Evolutionary conservation across 2,113 vertebrate genomes (phyloP), one percentile per base, ranked within the genome.

Genomic region (Pandion haliaetus): DNA sequence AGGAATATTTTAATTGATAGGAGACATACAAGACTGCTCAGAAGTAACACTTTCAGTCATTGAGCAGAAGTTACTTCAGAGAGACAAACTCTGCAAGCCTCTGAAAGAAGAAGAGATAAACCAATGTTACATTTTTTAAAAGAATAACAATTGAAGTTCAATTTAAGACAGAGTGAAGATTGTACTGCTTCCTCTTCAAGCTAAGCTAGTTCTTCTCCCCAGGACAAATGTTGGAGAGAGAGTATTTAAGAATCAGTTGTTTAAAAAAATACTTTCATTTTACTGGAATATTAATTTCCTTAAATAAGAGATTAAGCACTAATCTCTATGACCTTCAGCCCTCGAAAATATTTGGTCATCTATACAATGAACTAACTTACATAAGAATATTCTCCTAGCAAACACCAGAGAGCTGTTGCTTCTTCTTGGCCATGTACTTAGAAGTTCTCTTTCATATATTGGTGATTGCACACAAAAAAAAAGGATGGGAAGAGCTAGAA

Each of bases 191-290:
- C 7, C 9, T 63, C 8, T 63, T 83, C 47, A 87, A 58, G 12
- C 2, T 36, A 9, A 63, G 18, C 4, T 72, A n/a, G 15, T 76
- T 77, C 8, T 93, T 82, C 40, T 58, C 2, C 12, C 38, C 7
- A 61, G 12, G 6, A 23, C 12, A 83, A 87, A 45, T 0, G 1
- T 1, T 42, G 17, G 31, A 61, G 12, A 58, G 6, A 36, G 3
- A 57, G 1, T 42, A 71, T 66, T 71, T 83, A 72, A 54, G 44
- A 76, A 84, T 36, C 4, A 10, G 8, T 45, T 50, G 15, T 28
- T 15, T 5, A 26, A 36, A 49, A 74, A 20, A 40, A 28, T 18
- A 4, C 11, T 10, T 59, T 63, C 5, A 29, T 6, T 34, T 36
- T 19, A 14, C 2, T 54, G 7, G 7, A 57, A 59, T 50, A 42